Conservation (phyloP, 2,888 invertebrate species). For the Acronicta alni region DNA sequence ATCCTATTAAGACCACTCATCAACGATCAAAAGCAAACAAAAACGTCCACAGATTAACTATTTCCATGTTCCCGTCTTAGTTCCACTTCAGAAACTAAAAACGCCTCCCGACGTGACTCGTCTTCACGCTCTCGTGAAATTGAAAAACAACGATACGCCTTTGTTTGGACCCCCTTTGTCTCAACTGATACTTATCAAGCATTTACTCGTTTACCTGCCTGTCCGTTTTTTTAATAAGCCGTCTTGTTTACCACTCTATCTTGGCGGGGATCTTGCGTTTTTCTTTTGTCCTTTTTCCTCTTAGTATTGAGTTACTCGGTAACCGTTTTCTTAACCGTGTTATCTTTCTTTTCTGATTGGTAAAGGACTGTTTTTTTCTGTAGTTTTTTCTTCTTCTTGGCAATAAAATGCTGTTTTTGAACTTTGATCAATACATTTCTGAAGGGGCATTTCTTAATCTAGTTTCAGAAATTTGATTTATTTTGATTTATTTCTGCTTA, state of each 20-base stretch:
- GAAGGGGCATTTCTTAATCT: no score
- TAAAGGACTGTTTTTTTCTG: constrained; percentile 16
- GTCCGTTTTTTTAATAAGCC: constrained; percentile 75
- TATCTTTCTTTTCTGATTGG: constrained; percentile 24
- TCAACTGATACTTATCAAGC: constrained; percentile 85
- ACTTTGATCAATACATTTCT: not conserved
- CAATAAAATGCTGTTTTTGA: not conserved
- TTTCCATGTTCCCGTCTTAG: constrained; percentile 30
- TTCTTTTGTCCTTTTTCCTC: constrained; percentile 54
- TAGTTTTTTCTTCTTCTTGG: constrained; percentile 7
- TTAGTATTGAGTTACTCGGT: constrained; percentile 58
- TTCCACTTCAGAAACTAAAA: constrained; percentile 32
- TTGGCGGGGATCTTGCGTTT: constrained; percentile 49
- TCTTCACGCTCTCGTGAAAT: constrained; percentile 63
- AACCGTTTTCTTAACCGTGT: constrained; percentile 44
- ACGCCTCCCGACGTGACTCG: constrained; percentile 15
- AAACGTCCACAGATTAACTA: constrained; percentile 19
- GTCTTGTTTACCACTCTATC: constrained; percentile 62
- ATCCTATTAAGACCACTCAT: no score
- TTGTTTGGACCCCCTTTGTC: constrained; percentile 82
- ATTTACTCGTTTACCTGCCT: constrained; percentile 83
- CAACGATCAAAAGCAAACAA: no score
- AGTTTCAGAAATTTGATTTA: no score
- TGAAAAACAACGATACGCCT: constrained; percentile 81
- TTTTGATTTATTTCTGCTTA: no score